Evolutionary conservation across 2,113 vertebrate genomes (phyloP).

Genomic region (Heterocephalus glaber): DNA sequence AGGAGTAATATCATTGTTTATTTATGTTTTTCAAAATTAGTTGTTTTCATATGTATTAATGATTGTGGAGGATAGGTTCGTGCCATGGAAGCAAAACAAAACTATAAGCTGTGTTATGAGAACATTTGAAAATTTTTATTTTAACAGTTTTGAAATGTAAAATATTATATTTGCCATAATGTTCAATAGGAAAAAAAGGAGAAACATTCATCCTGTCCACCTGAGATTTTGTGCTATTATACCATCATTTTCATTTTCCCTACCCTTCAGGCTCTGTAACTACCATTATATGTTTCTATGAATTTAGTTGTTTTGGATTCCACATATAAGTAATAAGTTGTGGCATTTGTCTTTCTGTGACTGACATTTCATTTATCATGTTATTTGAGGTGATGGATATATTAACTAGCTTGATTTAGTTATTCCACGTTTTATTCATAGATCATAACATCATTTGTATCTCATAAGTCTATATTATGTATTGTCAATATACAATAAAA

Average conservation of each 20-base stretch:
- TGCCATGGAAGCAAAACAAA: not conserved
- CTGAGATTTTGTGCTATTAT: not conserved
- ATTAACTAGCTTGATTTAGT: not conserved
- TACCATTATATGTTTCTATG: not conserved
- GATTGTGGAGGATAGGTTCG: not conserved
- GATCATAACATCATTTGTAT: not conserved
- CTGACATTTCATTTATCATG: not conserved
- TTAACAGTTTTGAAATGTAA: not conserved
- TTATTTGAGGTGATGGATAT: not conserved
- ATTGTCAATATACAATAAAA: not conserved
- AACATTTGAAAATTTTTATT: not conserved
- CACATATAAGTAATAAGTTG: not conserved
- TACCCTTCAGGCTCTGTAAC: not conserved
- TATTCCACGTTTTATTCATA: not conserved
- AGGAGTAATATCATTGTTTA: not conserved
- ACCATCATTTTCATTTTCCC: too few species aligned
- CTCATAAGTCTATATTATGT: not conserved
- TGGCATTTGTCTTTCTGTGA: not conserved
- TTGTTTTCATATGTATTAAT: not conserved
- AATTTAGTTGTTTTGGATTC: not conserved
- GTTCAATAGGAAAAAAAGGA: not conserved
- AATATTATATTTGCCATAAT: not conserved
- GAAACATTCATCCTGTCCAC: not conserved
- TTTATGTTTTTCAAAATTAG: constrained; percentile 22
- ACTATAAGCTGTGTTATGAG: not conserved